A percentile compares a stretch with the other conserved stretches of the same genome.
These are phyloP conservation scores for Varanus salvator DNA, from an alignment of 2,113 vertebrate species.

Conservation along the genomic window DNA sequence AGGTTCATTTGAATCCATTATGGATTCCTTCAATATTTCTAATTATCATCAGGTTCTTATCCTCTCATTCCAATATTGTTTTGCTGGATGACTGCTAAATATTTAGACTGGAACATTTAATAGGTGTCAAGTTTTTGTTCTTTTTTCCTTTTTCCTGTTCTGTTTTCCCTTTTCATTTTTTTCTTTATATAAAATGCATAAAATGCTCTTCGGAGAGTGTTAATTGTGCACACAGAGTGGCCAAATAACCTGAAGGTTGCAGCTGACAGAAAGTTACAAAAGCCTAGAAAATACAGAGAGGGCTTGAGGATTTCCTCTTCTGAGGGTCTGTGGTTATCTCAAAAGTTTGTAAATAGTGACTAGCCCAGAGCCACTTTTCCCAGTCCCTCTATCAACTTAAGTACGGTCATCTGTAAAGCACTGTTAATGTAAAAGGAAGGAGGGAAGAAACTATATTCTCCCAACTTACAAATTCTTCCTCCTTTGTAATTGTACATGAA, in stretches of 20 bases:
- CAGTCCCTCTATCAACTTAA: neutral
- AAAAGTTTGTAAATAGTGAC: neutral
- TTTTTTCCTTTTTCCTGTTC: too few relatives aligned
- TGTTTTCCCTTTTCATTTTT: conserved; percentile 49
- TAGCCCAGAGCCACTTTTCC: neutral
- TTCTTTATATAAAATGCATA: conserved; percentile 35
- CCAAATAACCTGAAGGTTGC: conserved; percentile 50
- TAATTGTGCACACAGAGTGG: conserved; percentile 58
- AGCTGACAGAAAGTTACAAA: conserved; percentile 37
- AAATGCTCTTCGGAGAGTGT: conserved; percentile 58
- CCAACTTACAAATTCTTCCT: neutral
- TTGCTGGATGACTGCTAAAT: conserved; percentile 70
- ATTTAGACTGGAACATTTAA: conserved; percentile 73
- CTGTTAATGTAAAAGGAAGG: neutral
- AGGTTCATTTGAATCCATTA: too few relatives aligned
- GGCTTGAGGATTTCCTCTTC: conserved; percentile 37
- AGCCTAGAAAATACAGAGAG: conserved; percentile 42
- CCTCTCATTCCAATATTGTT: conserved; percentile 69
- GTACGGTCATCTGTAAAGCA: neutral
- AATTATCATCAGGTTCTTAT: conserved; percentile 66
- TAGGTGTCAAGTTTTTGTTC: conserved; percentile 42
- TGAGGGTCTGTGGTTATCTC: neutral
- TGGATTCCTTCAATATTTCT: too few relatives aligned
- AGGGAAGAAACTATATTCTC: neutral
- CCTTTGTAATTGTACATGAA: neutral